Evolutionary conservation across 2,888 invertebrate genomes (phyloP).

Genomic region (Cyaniris semiargus): DNA sequence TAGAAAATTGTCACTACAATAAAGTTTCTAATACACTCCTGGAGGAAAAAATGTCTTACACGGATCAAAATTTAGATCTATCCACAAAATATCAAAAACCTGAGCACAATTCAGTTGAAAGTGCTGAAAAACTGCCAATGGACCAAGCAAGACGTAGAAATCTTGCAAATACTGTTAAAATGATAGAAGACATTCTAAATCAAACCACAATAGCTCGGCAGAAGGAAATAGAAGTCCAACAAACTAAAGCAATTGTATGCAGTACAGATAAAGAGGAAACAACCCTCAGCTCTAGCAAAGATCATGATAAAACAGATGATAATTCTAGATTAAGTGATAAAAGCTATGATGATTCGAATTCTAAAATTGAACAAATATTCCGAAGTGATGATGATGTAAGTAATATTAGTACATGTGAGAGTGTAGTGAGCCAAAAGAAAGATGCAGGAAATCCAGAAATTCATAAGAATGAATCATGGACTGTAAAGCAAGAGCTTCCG

Average conservation of each 20-base stretch:
- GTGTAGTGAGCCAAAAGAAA: conserved; percentile 21
- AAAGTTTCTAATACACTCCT: neutral
- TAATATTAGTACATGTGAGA: conserved; percentile 25
- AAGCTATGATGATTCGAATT: conserved; percentile 35
- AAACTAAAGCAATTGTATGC: conserved; percentile 2
- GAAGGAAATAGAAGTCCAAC: conserved; percentile 22
- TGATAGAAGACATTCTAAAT: conserved; percentile 59
- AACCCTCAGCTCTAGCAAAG: conserved; percentile 32
- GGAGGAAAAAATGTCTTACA: neutral
- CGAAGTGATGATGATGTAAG: conserved; percentile 34
- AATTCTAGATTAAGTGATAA: conserved; percentile 30
- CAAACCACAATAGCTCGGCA: conserved; percentile 29
- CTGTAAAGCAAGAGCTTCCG: conserved; percentile 34
- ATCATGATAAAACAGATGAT: conserved; percentile 36
- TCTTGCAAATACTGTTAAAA: conserved; percentile 62
- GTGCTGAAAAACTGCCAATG: conserved; percentile 18
- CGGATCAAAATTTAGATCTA: conserved; percentile 22
- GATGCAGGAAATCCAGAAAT: neutral
- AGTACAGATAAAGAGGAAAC: conserved; percentile 32
- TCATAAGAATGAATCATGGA: neutral
- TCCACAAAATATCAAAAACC: conserved; percentile 23
- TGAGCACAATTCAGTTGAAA: neutral
- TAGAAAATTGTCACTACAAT: neutral
- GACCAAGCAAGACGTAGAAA: conserved; percentile 52
- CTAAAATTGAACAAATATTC: conserved; percentile 31